A percentile compares a stretch with the other conserved stretches of the same genome.
Conservation (phyloP, 2,888 invertebrate genomes). For the Arrhopalites spinosus region DNA sequence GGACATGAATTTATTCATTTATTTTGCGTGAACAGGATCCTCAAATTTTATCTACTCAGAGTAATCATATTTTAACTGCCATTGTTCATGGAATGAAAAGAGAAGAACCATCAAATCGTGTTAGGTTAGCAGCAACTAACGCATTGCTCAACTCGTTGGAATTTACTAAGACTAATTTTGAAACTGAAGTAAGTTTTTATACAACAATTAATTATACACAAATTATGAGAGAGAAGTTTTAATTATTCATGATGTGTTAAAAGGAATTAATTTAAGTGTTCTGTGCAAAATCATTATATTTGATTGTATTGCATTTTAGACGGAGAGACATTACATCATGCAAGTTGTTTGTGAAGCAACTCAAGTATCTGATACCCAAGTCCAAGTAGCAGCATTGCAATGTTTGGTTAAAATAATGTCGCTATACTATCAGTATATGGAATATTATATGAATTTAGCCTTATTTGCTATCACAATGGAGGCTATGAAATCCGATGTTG, state of each 20-base stretch:
- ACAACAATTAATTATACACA: too few species aligned
- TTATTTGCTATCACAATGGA: constrained; percentile 92
- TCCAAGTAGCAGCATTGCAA: constrained; percentile 95
- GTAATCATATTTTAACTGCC: constrained; percentile 96
- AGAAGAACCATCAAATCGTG: constrained; percentile 89
- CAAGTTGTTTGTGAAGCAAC: constrained; percentile 99
- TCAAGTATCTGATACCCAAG: constrained; percentile 86
- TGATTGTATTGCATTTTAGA: too few species aligned
- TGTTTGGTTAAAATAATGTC: constrained; percentile 98
- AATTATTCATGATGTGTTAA: too few species aligned
- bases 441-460: constrained; percentile 97
- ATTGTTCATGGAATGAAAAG: constrained; percentile 99
- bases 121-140: constrained; percentile 93
- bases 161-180: constrained; percentile 98
- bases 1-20: too few species aligned
- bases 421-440: constrained; percentile 98
- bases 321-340: constrained; percentile 98
- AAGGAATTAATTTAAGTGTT: too few species aligned
- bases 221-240: too few species aligned
- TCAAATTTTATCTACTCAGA: constrained; percentile 86
- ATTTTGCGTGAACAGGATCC: constrained; percentile 74
- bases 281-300: too few species aligned
- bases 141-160: constrained; percentile 96
- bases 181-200: constrained; percentile 74
- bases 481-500: constrained; percentile 96